Percentiles rank a stretch among this genome's conserved stretches.
phyloP scores from a whole-genome alignment of 2,888 invertebrate genomes.

The Helleia helle region DNA sequence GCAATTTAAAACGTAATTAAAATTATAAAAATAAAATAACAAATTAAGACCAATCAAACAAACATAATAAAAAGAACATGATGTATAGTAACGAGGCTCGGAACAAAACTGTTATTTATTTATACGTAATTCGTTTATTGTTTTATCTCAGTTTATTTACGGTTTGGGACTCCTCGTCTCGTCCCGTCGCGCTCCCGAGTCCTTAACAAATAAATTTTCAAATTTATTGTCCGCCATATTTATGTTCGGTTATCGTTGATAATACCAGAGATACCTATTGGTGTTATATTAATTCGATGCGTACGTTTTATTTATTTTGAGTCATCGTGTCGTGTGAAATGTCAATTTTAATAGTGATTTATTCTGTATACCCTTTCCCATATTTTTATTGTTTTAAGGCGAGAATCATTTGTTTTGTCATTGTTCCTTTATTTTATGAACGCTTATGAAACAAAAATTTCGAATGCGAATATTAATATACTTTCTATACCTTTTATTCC shows the following conservation, averaged over 20 bases:
- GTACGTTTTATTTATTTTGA: constrained; percentile 32
- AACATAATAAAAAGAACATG: constrained; percentile 33
- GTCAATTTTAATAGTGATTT: constrained; percentile 64
- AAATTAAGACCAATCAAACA: too few relatives aligned
- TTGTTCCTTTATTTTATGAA: constrained; percentile 9
- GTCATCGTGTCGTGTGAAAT: constrained; percentile 46
- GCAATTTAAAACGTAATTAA: too few relatives aligned
- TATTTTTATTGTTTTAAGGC: constrained; percentile 31
- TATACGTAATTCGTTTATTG: constrained; percentile 72
- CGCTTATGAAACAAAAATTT: too few relatives aligned
- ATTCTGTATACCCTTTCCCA: constrained; percentile 26
- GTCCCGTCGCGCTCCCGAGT: constrained; percentile 37
- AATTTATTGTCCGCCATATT: constrained; percentile 62
- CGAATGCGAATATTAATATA: too few relatives aligned
- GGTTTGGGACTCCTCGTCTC: constrained; percentile 40
- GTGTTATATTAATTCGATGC: constrained; percentile 55
- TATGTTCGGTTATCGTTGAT: constrained; percentile 53
- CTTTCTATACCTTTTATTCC: too few relatives aligned
- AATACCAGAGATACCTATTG: constrained; percentile 50
- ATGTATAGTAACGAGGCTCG: constrained; percentile 44
- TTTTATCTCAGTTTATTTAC: constrained; percentile 71
- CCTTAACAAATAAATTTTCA: constrained; percentile 51
- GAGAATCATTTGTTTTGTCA: constrained; percentile 21
- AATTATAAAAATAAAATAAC: too few relatives aligned
- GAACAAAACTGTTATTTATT: constrained; percentile 70